Base-by-base conservation (phyloP, 2,888 invertebrate species). In the Gymnocheta viridis region DNA sequence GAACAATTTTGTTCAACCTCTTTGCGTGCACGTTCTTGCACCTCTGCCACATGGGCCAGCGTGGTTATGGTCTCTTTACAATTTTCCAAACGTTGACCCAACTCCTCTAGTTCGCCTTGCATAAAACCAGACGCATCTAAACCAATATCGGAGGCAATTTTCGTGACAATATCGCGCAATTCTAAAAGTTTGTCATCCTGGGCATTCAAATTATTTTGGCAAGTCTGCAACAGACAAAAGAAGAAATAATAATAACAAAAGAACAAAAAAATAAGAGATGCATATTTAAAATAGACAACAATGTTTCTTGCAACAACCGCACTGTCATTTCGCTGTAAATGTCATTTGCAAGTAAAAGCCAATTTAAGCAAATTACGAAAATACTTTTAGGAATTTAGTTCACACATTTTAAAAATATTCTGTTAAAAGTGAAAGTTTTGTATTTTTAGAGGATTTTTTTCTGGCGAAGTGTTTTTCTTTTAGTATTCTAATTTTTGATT, bases 81-180 rank as follows among this genome's bases (percentile, higher is more conserved):
- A 89, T 96, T 95, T 90, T 96, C 95, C 85, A 97, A 93, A 35
- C 95, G 93, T 80, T 94, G 93, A 51, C 96, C 96, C 69, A 97
- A 92, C 0, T 96, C 95, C 87, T 96, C 96, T 12, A 96, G 94
- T 91, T 97, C 96, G 29, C 95, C 95, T 85, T 95, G 95, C 81
- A 96, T 93, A 0, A 96, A 94, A 4, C 94, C 93, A 32, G 95
- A 95, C 12, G 94, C 94, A 89, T 95, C 95, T 86, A 95, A 91
- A 14, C 96, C 96, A 10, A 97, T 96, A 89, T 96, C 96, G 27
- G 95, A 94, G 0, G 96, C 96, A 74, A 97, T 96, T 86, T 95
- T 94, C 0, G 95, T 94, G 2, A 96, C 96, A 80, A 97, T 93
- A 17, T 95, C 94, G 3, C 95, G 95, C 27, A 97, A 93, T 89